A percentile compares a stretch with the other conserved stretches of the same genome.
These are phyloP conservation scores for Ladona fulva DNA, from an alignment of 1,140 invertebrate genomes.

Conservation along the genomic window DNA sequence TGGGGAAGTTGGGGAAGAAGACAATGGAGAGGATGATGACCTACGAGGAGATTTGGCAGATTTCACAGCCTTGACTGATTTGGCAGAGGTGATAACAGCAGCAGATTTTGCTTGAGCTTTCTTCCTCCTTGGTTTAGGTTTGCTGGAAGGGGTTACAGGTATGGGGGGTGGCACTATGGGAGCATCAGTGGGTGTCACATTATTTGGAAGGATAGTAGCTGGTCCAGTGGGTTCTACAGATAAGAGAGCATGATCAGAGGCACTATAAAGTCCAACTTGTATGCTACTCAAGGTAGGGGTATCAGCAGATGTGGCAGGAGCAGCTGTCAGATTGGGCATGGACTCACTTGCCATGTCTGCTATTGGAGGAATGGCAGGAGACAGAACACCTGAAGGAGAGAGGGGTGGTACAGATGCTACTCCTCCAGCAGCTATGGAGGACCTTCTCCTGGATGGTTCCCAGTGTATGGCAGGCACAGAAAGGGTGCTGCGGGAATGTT, in stretches of 20 bases:
- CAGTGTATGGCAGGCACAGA: conserved; percentile 33
- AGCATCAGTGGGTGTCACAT: background rate
- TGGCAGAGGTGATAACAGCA: conserved; percentile 34
- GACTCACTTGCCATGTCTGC: conserved; percentile 32
- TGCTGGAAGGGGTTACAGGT: background rate
- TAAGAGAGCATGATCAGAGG: conserved; percentile 31
- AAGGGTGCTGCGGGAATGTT: conserved; percentile 51
- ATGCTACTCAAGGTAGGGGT: conserved; percentile 33
- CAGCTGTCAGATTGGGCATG: conserved; percentile 39
- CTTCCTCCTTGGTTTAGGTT: background rate
- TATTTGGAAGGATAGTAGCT: background rate
- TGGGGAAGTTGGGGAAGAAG: background rate
- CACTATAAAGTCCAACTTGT: conserved; percentile 33
- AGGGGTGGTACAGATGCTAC: background rate
- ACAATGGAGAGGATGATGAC: conserved; percentile 17
- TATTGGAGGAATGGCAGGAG: conserved; percentile 8
- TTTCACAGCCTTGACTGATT: conserved; percentile 25
- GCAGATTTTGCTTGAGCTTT: conserved; percentile 29
- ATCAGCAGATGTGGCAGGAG: conserved; percentile 28
- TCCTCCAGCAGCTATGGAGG: background rate
- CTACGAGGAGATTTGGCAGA: conserved; percentile 26
- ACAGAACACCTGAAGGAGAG: conserved; percentile 13
- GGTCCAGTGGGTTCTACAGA: conserved; percentile 25
- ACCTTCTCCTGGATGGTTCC: background rate
- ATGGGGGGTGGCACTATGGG: background rate